These are phyloP conservation scores for Ginglymostoma cirratum DNA, from an alignment of 2,113 vertebrate species.

Conservation along the genomic window DNA sequence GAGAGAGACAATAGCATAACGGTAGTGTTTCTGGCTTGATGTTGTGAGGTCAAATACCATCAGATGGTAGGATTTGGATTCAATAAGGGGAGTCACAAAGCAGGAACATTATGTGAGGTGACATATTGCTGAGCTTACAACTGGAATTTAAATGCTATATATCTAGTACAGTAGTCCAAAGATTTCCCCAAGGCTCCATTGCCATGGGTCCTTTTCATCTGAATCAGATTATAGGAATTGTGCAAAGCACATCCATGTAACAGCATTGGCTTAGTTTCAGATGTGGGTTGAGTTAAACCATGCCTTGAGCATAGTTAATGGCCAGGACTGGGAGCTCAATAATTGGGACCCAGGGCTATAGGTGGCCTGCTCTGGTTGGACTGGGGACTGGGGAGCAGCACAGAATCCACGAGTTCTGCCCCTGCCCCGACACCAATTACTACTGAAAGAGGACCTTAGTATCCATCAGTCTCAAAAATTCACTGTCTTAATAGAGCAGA, in stretches of 20 bases:
- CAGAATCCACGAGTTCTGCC: too few relatives aligned
- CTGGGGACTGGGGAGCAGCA: too few relatives aligned
- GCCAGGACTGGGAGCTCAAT: too few relatives aligned
- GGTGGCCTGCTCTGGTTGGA: too few relatives aligned
- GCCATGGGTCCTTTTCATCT: background rate
- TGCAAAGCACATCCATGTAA: background rate
- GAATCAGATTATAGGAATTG: background rate
- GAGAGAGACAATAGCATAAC: background rate
- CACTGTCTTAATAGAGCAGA: background rate
- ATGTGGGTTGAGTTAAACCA: background rate
- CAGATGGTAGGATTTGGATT: background rate
- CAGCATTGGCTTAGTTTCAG: background rate
- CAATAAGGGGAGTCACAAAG: background rate
- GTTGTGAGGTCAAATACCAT: background rate
- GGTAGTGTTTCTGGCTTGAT: background rate
- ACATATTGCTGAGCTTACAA: background rate
- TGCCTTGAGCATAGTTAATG: background rate
- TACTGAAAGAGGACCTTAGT: background rate
- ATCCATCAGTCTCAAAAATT: background rate
- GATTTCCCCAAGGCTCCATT: background rate
- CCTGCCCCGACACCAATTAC: background rate
- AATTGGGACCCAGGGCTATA: too few relatives aligned
- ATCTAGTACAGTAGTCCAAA: background rate
- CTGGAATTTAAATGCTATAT: background rate
- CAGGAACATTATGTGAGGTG: background rate